Evolutionary conservation across 2,797 vertebrate species (phyloP).

Genomic region (Heteromormyrus szaboi): DNA sequence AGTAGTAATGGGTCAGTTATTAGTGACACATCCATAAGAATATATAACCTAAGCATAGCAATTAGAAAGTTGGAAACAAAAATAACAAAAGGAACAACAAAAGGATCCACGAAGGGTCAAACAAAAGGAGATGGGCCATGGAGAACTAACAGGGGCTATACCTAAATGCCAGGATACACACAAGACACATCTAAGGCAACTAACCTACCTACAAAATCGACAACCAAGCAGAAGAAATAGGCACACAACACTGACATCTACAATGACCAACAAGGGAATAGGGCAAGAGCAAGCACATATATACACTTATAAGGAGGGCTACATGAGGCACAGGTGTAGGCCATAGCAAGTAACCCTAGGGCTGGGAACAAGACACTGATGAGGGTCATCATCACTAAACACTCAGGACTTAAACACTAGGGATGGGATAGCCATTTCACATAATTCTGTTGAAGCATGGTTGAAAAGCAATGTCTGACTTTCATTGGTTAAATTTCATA

Average conservation of each 20-base stretch:
- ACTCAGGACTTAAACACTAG: too few relatives aligned
- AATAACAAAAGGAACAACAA: background rate
- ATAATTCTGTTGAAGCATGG: too few relatives aligned
- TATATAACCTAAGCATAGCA: background rate
- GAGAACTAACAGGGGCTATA: background rate
- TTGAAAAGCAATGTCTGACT: too few relatives aligned
- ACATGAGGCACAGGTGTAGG: background rate
- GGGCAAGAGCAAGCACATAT: background rate
- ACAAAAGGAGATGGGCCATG: background rate
- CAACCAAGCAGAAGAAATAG: background rate
- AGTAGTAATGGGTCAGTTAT: background rate
- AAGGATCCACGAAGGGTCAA: background rate
- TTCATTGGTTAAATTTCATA: too few relatives aligned
- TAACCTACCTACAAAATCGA: background rate
- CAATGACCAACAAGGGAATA: background rate
- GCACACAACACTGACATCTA: background rate
- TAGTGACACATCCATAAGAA: background rate
- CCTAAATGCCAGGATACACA: background rate
- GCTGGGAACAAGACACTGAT: too few relatives aligned
- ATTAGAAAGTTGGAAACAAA: background rate
- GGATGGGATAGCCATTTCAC: too few relatives aligned
- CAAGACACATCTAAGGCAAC: background rate
- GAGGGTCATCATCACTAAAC: too few relatives aligned
- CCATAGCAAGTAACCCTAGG: background rate
- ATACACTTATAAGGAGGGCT: background rate